Base-by-base conservation (phyloP, 2,113 vertebrate genomes). In the Polyodon spathula region DNA sequence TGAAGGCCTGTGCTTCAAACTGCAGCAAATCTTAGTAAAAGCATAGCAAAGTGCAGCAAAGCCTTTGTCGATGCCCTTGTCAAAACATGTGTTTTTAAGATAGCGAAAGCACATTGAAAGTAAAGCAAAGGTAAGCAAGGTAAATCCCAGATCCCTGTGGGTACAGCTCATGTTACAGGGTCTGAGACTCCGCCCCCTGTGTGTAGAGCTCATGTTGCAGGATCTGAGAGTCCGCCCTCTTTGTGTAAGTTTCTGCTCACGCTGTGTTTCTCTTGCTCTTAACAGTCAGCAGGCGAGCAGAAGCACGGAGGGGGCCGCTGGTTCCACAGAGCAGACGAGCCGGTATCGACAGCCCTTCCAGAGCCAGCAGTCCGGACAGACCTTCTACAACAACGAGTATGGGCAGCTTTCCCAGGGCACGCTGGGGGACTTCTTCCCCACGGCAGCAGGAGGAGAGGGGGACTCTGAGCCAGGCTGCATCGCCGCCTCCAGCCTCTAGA, bases 361-460 rank as follows among this genome's bases (percentile, higher is more conserved):
- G 60, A 89, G 82, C 40, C 81, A 90, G 43, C 80, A 79, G 1
- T 86, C 89, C 37, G 93, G 92, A 64, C 94, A 95, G 81, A 93
- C 90, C 82, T 93, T 95, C 84, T 95, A 96, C 84, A 96, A 95
- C 86, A 97, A 91, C 67, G 93, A 97, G 80, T 97, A 94, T 0
- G 92, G 93, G 53, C 92, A 92, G 76, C 86, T 97, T 74, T 89
- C 85, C 0, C 89, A 92, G 67, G 84, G 82, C 10, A 82, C 79
- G 57, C 17, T 69, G 59, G 78, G 79, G 1, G 78, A 85, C 75
- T 88, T 88, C 78, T 87, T 86, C 79, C 80, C 83, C 37, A 66
- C 75, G 0, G 71, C 75, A 0, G n/a, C n/a, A n/a, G 43, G 7
- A 8, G 76, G 78, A 8, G 62, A 66, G 14, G 54, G 60, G 6